Percentiles rank a stretch among this genome's conserved stretches.
phyloP scores from a whole-genome alignment of 2,797 vertebrate species.

The Pipistrellus nathusii region DNA sequence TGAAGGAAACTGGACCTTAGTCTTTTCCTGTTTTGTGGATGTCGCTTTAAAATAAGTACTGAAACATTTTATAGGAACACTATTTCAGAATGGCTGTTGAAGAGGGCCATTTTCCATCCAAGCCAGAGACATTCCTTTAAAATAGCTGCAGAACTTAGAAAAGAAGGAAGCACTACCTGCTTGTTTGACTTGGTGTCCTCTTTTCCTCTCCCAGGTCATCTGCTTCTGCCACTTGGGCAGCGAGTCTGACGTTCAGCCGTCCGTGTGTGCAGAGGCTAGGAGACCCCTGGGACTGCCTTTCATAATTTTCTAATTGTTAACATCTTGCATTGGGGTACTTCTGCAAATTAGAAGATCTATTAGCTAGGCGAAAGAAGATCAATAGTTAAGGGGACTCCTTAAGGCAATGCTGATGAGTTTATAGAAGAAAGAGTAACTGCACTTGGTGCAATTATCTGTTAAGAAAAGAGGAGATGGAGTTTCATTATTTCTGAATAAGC shows the following conservation, averaged over 20 bases:
- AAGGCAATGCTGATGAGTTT: constrained; percentile 73
- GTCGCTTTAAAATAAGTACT: background rate
- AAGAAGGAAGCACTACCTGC: background rate
- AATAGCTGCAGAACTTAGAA: background rate
- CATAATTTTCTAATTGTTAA: constrained; percentile 74
- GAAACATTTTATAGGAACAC: background rate
- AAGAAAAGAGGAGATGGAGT: constrained; percentile 63
- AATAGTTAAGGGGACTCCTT: constrained; percentile 68
- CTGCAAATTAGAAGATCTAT: constrained; percentile 74
- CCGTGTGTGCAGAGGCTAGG: background rate
- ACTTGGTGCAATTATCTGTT: constrained; percentile 66
- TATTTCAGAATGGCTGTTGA: background rate
- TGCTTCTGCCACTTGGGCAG: background rate
- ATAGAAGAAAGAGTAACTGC: constrained; percentile 71
- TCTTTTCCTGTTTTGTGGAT: background rate
- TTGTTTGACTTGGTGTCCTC: background rate
- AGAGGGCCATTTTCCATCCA: background rate
- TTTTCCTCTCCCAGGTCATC: background rate
- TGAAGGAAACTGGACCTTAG: background rate
- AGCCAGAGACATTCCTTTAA: background rate
- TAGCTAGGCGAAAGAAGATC: constrained; percentile 68
- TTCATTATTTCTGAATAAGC: constrained; percentile 81
- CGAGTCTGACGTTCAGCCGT: background rate
- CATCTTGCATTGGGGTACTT: constrained; percentile 67
- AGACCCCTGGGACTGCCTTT: background rate